phyloP scores from a whole-genome alignment of 2,113 vertebrate genomes.

The Psophia crepitans region DNA sequence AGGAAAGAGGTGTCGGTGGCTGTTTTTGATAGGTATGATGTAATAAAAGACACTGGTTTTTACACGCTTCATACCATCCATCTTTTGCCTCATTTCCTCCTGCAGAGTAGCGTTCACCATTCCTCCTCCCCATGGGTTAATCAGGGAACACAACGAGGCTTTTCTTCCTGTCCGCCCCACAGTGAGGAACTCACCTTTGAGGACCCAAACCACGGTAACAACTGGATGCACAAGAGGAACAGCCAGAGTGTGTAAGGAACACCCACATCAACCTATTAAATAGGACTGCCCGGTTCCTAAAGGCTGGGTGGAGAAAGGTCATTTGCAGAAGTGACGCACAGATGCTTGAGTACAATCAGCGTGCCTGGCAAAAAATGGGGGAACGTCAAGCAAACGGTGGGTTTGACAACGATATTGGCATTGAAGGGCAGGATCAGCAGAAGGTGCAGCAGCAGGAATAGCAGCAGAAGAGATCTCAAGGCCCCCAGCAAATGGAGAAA shows the following conservation, averaged over 20 bases:
- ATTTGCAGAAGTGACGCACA: not conserved
- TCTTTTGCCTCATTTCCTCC: not conserved
- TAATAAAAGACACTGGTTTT: not conserved
- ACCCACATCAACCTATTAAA: not conserved
- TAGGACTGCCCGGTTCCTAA: not conserved
- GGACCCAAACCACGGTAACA: not conserved
- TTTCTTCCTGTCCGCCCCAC: not conserved
- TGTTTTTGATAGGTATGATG: not conserved
- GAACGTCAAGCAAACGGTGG: not conserved
- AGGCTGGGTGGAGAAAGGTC: not conserved
- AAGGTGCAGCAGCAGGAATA: not conserved
- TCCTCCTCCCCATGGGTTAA: not conserved
- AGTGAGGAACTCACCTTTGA: not conserved
- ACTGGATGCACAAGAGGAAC: not conserved
- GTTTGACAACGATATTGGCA: not conserved
- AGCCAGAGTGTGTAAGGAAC: rapidly evolving
- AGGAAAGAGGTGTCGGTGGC: not conserved
- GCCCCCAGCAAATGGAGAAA: not conserved
- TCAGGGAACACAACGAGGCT: not conserved
- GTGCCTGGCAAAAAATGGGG: not conserved
- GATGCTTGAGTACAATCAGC: not conserved
- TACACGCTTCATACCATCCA: not conserved
- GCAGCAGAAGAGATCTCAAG: not conserved
- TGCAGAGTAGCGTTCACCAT: not conserved
- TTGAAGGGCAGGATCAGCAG: not conserved